phyloP scores from a whole-genome alignment of 2,797 vertebrate genomes.

The Gobio occitaniae region DNA sequence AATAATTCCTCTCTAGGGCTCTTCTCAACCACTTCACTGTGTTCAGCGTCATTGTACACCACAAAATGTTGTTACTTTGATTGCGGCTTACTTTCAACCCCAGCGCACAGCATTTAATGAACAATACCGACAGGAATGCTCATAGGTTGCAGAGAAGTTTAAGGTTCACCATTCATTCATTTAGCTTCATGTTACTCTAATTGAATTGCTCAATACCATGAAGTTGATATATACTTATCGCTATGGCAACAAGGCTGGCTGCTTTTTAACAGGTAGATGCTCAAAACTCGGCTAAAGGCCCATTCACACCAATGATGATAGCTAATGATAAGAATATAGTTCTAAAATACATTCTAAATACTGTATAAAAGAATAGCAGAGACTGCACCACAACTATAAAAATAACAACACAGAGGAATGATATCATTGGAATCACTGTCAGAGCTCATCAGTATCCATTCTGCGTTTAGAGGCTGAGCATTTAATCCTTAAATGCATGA shows the following conservation, averaged over 20 bases:
- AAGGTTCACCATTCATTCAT: slow-evolving; percentile 17
- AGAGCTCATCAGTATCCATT: not conserved
- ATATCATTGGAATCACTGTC: not conserved
- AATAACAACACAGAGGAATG: not conserved
- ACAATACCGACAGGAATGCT: slow-evolving; percentile 28
- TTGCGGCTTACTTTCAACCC: slow-evolving; percentile 45
- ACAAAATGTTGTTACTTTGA: slow-evolving; percentile 39
- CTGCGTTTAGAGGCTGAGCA: not conserved
- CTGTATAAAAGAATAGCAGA: not conserved
- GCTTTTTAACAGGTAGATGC: slow-evolving; percentile 14
- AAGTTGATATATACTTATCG: slow-evolving; percentile 27
- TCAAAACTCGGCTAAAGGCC: not conserved
- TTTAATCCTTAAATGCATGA: not conserved
- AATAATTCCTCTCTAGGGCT: slow-evolving; percentile 39
- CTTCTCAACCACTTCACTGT: slow-evolving; percentile 4
- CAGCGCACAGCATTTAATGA: slow-evolving; percentile 28
- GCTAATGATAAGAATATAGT: not conserved
- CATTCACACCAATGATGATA: not conserved
- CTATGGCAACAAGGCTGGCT: slow-evolving; percentile 37
- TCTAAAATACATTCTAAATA: not conserved
- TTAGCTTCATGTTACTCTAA: slow-evolving; percentile 28
- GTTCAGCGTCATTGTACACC: not conserved
- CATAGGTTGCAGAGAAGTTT: slow-evolving; percentile 4
- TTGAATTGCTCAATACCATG: slow-evolving; percentile 20
- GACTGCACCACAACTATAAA: not conserved